Base-by-base conservation (phyloP, 2,888 invertebrate species). In the Caenorhabditis doughertyi region DNA sequence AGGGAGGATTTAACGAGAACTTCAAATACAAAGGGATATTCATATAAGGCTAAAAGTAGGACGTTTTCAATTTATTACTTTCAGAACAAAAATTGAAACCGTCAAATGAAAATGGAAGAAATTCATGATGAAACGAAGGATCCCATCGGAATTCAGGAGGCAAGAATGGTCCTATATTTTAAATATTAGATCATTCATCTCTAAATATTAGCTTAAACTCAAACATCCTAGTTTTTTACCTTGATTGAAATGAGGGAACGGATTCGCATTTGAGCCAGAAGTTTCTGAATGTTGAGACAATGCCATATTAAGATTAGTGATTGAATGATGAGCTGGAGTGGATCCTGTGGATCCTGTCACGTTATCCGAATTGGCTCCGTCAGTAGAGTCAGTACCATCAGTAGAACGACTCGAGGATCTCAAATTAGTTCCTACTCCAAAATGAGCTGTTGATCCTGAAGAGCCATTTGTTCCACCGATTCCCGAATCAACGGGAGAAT, bases 241-340 rank as follows among this genome's bases (percentile, higher is more conserved):
- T 81, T 81, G 81, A 77, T 81, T 81, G 51, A 79, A 82, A 23
- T 68, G 55, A 5, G 60, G 77, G 51, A 82, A 82, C 32, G 82
- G 73, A 25, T 81, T 81, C 13, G 81, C 25, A 9, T 62, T n/a
- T 0, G 73, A 62, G 16, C 35, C 65, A 35, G 51, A 18, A 21
- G 21, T 25, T 11, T 32, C 35, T 8, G 42, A 32, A 47, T 74
- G 74, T 56, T 85, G 85, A 35, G 81, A 81, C 18, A 85, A 44
- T 8, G 85, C 85, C 72, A 77, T 82, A 49, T 82, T 85, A 23
- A 85, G 70, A 67, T 84, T 85, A 11, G 84, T 77, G 32, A 82
- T 77, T 16, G 79, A 77, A 23, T 79, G 82, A 23, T 62, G 73
- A 51, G 76, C 56, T 23, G 82, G 73, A 1, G 81, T 76, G 23